Evolutionary conservation across 2,797 vertebrate genomes (phyloP), one percentile per base, ranked within the genome.

Genomic region (Diplodus puntazzo): DNA sequence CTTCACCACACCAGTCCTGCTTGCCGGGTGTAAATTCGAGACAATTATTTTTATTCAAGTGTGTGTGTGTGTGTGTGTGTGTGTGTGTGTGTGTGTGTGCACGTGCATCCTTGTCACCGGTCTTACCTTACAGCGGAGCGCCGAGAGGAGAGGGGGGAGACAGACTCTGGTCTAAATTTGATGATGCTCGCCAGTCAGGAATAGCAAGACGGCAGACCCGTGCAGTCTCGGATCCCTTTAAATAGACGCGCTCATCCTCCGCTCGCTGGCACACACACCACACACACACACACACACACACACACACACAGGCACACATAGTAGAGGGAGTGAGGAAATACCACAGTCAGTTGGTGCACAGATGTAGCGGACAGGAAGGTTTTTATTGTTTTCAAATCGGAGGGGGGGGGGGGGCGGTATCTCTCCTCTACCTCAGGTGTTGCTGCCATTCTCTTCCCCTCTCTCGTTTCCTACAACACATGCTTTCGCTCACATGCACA

Each of bases 121-220:
- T 74, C 88, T 87, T 91, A 94, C 92, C 91, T 94, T 83, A 45
- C 69, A 75, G 71, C 71, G 82, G 82, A 80, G 72, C n/a, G 43
- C 64, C 64, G 81, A 77, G 71, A 77, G 69, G 60, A 80, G 67
- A 72, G 64, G 65, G 52, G 52, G 66, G 78, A 69, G 81, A 71
- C 72, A 73, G 84, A 72, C 71, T 86, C 79, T 74, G 84, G 73
- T 87, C 74, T 86, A 83, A 85, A 89, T 82, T 83, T 21, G 55
- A 68, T 68, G 77, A 82, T 68, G 81, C 62, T 43, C 3, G 62
- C 81, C 87, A 67, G 77, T 84, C 87, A 83, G 69, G 74, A 92
- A 89, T 75, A 91, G 86, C 77, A 84, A 89, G 84, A 75, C 77
- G 72, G 88, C 84, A 76, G 86, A 87, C 77, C 83, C 8, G 76